Percentiles rank a stretch among this genome's conserved stretches.
phyloP scores from a whole-genome alignment of 2,797 vertebrate species.

The Aratinga solstitialis region DNA sequence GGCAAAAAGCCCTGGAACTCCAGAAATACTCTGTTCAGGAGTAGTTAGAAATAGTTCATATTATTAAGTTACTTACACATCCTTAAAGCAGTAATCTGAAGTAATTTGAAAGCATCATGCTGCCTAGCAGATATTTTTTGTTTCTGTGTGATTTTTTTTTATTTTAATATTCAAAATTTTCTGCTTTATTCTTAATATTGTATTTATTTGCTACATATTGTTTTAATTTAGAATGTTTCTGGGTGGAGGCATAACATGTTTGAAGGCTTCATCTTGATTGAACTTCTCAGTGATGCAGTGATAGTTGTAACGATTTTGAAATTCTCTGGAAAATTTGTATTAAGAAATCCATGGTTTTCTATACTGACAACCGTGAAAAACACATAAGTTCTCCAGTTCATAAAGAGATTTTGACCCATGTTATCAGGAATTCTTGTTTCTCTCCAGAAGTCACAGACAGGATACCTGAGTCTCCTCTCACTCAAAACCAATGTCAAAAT shows the following conservation, averaged over 20 bases:
- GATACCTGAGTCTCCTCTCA: neutral
- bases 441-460: neutral
- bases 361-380: neutral
- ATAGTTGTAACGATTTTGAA: neutral
- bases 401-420: neutral
- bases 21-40: neutral
- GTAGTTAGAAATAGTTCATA: neutral
- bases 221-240: neutral
- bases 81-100: neutral
- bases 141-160: neutral
- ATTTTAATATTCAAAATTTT: neutral
- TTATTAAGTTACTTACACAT: neutral
- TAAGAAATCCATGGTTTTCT: neutral
- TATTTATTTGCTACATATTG: neutral
- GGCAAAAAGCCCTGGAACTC: neutral
- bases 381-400: neutral
- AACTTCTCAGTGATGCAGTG: neutral
- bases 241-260: neutral
- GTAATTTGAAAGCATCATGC: neutral
- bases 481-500: neutral
- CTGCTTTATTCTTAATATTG: neutral
- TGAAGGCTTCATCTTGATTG: neutral
- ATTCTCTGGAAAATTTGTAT: neutral
- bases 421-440: neutral
- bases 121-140: neutral